phyloP scores from a whole-genome alignment of 2,113 vertebrate species.

The Platysteira castanea region DNA sequence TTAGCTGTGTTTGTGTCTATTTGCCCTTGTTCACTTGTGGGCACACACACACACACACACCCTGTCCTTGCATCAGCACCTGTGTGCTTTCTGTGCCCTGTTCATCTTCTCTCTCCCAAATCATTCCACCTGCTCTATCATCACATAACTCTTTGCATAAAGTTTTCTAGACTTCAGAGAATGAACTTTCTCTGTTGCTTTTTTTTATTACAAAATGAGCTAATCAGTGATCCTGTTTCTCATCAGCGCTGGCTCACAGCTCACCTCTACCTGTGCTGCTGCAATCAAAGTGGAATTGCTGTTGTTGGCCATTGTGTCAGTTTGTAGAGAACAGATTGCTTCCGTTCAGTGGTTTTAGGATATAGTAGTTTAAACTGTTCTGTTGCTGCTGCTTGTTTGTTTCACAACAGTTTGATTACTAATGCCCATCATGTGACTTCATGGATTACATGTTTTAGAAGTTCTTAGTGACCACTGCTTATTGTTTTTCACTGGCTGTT shows the following conservation, averaged over 20 bases:
- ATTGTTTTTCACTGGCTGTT: background rate
- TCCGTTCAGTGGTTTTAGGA: background rate
- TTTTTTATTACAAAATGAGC: background rate
- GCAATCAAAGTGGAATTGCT: background rate
- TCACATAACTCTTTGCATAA: background rate
- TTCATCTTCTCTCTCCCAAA: background rate
- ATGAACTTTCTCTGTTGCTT: background rate
- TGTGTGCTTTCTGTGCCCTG: background rate
- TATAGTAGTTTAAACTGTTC: background rate
- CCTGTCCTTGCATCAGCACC: background rate
- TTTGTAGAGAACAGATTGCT: background rate
- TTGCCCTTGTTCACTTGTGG: background rate
- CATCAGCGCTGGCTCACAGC: background rate
- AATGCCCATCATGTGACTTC: background rate
- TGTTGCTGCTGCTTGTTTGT: background rate
- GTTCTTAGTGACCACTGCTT: background rate
- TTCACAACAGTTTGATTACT: conserved; percentile 30
- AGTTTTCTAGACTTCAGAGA: background rate
- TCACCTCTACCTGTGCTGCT: background rate
- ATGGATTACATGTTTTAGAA: background rate
- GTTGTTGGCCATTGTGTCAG: background rate
- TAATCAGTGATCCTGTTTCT: background rate
- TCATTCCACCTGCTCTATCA: background rate
- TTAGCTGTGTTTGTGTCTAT: background rate
- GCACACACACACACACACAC: background rate